phyloP scores from a whole-genome alignment of 2,888 invertebrate species.

The Blera fallax region DNA sequence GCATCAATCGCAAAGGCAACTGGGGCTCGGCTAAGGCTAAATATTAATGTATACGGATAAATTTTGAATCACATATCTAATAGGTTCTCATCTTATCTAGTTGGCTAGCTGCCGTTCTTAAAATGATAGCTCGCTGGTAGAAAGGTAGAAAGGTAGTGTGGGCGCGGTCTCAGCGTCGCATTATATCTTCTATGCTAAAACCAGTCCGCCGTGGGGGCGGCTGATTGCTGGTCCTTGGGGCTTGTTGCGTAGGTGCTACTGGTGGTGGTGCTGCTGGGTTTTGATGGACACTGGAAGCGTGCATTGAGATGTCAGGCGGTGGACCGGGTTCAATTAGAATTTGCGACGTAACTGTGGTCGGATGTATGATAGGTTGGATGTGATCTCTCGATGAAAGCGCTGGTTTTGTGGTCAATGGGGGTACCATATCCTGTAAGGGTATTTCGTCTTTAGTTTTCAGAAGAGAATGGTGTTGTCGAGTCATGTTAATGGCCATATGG shows the following conservation, averaged over 20 bases:
- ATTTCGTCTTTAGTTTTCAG: conserved; percentile 58
- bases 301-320: conserved; percentile 56
- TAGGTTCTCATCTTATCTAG: conserved; percentile 43
- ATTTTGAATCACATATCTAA: conserved; percentile 71
- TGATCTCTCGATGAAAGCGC: conserved; percentile 27
- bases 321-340: conserved; percentile 65
- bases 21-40: conserved; percentile 35
- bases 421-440: conserved; percentile 51
- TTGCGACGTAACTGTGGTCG: conserved; percentile 59
- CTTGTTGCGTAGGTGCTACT: conserved; percentile 63
- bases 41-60: conserved; percentile 38
- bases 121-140: conserved; percentile 31
- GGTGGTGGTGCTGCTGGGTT: conserved; percentile 70
- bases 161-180: conserved; percentile 86
- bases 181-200: conserved; percentile 95
- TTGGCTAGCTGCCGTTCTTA: conserved; percentile 48
- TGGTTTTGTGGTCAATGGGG: conserved; percentile 38
- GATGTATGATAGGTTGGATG: conserved; percentile 60
- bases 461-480: conserved; percentile 75
- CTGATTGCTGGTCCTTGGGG: conserved; percentile 65
- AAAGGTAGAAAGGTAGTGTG: conserved; percentile 10
- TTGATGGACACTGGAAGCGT: conserved; percentile 43
- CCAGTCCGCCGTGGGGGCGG: conserved; percentile 87
- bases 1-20: conserved; percentile 20
- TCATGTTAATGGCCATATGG: conserved; percentile 78